Evolutionary conservation across 2,797 vertebrate species (phyloP), one percentile per base, ranked within the genome.

Genomic region (Tympanoctomys barrerae): DNA sequence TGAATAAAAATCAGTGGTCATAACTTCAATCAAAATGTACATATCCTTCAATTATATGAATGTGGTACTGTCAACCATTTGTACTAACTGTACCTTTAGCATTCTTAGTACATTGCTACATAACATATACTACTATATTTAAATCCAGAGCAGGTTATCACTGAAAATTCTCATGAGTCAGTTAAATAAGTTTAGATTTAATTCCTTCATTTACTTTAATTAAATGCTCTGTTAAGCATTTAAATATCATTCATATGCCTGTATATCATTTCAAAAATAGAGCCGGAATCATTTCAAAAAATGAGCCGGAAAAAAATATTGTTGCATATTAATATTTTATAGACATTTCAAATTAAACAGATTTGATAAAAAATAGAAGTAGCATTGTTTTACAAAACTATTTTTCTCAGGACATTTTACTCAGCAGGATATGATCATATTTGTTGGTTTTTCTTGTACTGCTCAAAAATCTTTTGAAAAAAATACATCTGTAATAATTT

Each of bases 381-480:
- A 90, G 18, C 24, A 82, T 87, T 96, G 5, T 81, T 90, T 89
- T 36, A 84, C 0, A 92, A 91, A 94, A 71, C 36, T 57, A 16
- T 86, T 90, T 83, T 96, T 87, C 66, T 92, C 18, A 94, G 77
- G 57, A 91, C 24, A 92, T 57, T 80, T 94, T 95, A 87, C 78
- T 33, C 46, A 91, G n/a, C 84, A 21, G 14, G 52, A 91, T 91
- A 75, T 36, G 26, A 21, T 36, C 64, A 31, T 9, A 68, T 83
- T 54, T 70, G 13, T 19, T 68, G 66, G 10, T 36, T 49, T 87
- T 33, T 21, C n/a, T 59, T 64, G 7, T 42, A 66, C 33, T 95
- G 54, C 24, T 57, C 46, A 70, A 68, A 96, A 91, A 86, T 2
- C 2, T 11, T 96, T 79, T 70, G 2, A 5, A 88, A 94, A 26